These are phyloP conservation scores for Andrena fulva DNA, from an alignment of 2,888 invertebrate species.

Conservation along the genomic window DNA sequence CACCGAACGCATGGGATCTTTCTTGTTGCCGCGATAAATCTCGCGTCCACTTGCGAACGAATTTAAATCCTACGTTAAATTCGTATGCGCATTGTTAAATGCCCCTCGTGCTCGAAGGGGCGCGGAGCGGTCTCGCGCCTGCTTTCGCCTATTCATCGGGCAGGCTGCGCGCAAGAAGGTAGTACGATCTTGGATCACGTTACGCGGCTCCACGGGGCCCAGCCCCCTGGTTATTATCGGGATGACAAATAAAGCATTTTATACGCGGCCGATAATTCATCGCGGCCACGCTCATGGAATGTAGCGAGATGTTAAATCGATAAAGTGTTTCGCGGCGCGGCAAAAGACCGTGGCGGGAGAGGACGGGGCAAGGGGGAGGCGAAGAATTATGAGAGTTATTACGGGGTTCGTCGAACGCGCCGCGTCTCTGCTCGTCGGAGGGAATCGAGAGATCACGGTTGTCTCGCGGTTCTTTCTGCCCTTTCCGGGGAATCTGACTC, in stretches of 20 bases:
- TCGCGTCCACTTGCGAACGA: not conserved
- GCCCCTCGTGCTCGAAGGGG: not conserved
- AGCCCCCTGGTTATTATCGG: slow-evolving; percentile 52
- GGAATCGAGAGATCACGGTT: slow-evolving; percentile 5
- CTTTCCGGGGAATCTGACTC: slow-evolving; percentile 3
- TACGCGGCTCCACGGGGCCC: slow-evolving; percentile 39
- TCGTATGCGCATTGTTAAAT: slow-evolving; percentile 32
- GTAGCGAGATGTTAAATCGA: slow-evolving; percentile 64
- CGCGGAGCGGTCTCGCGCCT: not conserved
- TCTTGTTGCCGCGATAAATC: not conserved
- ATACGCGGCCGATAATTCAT: slow-evolving; percentile 63
- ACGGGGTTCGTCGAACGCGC: slow-evolving; percentile 58
- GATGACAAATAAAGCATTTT: slow-evolving; percentile 70
- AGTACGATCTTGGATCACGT: slow-evolving; percentile 66
- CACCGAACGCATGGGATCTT: not conserved
- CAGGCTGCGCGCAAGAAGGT: slow-evolving; percentile 32
- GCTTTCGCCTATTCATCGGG: slow-evolving; percentile 35
- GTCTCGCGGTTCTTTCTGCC: slow-evolving; percentile 12
- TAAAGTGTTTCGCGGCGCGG: slow-evolving; percentile 54
- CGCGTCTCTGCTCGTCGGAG: slow-evolving; percentile 37
- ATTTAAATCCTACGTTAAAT: slow-evolving; percentile 20
- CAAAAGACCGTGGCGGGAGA: slow-evolving; percentile 32
- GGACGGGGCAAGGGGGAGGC: not conserved
- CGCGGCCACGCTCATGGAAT: slow-evolving; percentile 52
- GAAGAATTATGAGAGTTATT: slow-evolving; percentile 66